phyloP scores from a whole-genome alignment of 1,140 invertebrate genomes.

The Vanessa tameamea region DNA sequence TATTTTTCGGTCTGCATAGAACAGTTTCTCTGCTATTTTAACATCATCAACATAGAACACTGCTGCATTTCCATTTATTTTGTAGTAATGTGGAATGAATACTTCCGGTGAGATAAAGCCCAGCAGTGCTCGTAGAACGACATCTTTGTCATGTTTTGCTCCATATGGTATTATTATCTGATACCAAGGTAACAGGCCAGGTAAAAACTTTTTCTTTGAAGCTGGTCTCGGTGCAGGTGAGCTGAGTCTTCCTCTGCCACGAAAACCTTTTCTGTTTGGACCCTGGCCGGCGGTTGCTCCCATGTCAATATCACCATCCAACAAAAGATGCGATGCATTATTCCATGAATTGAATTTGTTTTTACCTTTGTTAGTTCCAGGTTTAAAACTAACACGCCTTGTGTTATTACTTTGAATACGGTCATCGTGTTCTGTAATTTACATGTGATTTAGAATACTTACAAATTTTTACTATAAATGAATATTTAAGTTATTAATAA shows the following conservation, averaged over 20 bases:
- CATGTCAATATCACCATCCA: conserved; percentile 83
- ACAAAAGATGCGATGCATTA: conserved; percentile 64
- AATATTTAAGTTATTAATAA: too few species aligned
- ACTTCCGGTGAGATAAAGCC: conserved; percentile 83
- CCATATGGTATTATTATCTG: conserved; percentile 86
- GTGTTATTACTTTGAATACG: conserved; percentile 53
- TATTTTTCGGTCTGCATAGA: conserved; percentile 83
- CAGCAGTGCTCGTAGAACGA: conserved; percentile 82
- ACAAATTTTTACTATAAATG: too few species aligned
- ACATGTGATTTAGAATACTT: neutral
- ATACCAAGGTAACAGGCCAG: conserved; percentile 82
- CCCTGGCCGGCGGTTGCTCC: conserved; percentile 55
- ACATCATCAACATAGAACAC: conserved; percentile 87
- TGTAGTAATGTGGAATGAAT: conserved; percentile 84
- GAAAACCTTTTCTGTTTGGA: conserved; percentile 53
- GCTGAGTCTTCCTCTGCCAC: conserved; percentile 69
- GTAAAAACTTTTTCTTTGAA: conserved; percentile 70
- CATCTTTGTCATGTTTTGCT: conserved; percentile 86
- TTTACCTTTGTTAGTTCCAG: conserved; percentile 70
- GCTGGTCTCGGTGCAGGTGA: conserved; percentile 71
- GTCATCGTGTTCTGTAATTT: conserved; percentile 77
- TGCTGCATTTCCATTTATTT: conserved; percentile 80
- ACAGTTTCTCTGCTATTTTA: conserved; percentile 84
- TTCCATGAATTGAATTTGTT: conserved; percentile 75
- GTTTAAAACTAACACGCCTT: conserved; percentile 81